These are phyloP conservation scores for Drosophila subsilvestris DNA, from an alignment of 2,888 invertebrate species.

Conservation along the genomic window DNA sequence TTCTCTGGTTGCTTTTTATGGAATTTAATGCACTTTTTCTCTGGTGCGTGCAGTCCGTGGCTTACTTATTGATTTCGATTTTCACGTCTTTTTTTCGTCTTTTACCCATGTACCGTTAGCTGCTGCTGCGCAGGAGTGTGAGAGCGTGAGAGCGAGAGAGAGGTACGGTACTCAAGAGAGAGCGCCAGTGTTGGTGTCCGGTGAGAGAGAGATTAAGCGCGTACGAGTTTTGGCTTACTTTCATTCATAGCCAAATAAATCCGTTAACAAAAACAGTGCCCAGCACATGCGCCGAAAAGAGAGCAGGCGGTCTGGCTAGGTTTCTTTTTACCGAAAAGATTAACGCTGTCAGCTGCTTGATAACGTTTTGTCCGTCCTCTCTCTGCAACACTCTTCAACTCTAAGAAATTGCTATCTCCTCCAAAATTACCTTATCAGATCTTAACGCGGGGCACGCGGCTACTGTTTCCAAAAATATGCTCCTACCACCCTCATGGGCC, in stretches of 20 bases:
- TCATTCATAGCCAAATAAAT: slow-evolving; percentile 36
- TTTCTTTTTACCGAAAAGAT: slow-evolving; percentile 20
- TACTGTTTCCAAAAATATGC: slow-evolving; percentile 18
- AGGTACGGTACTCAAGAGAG: slow-evolving; percentile 10
- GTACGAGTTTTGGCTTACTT: slow-evolving; percentile 8
- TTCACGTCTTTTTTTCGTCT: slow-evolving; percentile 55
- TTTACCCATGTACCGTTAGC: slow-evolving; percentile 53
- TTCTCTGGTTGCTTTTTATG: slow-evolving; percentile 29
- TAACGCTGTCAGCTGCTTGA: slow-evolving; percentile 35
- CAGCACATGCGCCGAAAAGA: slow-evolving; percentile 21
- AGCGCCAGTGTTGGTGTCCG: slow-evolving; percentile 11
- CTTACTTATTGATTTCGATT: slow-evolving; percentile 81
- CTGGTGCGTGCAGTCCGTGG: slow-evolving; percentile 47
- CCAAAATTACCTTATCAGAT: slow-evolving; percentile 11
- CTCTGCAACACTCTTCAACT: too few relatives aligned
- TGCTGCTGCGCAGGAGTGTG: slow-evolving; percentile 41
- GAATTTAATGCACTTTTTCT: slow-evolving; percentile 49
- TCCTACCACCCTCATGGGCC: slow-evolving; percentile 21
- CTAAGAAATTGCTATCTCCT: background rate
- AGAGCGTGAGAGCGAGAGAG: slow-evolving; percentile 10
- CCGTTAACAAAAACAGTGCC: slow-evolving; percentile 13
- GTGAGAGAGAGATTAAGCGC: slow-evolving; percentile 5
- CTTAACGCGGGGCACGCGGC: slow-evolving; percentile 28
- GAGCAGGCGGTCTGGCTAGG: slow-evolving; percentile 7
- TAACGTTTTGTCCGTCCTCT: slow-evolving; percentile 26